Evolutionary conservation across 1,140 invertebrate species (phyloP), one percentile per base, ranked within the genome.

Genomic region (Pseudomyrmex pallidus): DNA sequence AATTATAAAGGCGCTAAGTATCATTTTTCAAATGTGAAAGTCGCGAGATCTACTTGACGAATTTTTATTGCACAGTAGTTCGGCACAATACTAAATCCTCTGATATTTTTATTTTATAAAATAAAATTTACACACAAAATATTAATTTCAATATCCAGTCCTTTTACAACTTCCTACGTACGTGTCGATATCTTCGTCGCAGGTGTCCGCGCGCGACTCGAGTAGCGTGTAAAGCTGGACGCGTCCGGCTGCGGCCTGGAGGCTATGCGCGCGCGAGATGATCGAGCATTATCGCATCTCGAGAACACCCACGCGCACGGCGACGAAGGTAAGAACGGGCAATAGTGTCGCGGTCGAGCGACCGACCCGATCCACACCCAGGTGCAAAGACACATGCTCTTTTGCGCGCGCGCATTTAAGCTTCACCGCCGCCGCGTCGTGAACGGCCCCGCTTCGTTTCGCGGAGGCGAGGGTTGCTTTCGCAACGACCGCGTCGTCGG

Each of bases 171-270:
- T 57, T 48, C 22, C 25, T n/a, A 15, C 66, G 15, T 13, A 68
- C 9, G 17, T n/a, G 12, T 64, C 22, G 50, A 5, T 46, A 35
- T 44, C 61, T 25, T 46, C 67, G 59, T 70, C 62, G 67, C 74
- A 86, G 83, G 83, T 87, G 64, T 52, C 25, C 22, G 7, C 9
- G 56, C 67, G 82, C 86, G 84, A 84, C 83, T 88, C 88, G 84
- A 85, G 86, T 85, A 87, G 84, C 80, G 83, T 88, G 85, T 90
- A 90, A 77, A 89, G 83, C 87, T 89, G 85, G 85, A 86, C 70
- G 54, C 46, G 57, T 52, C 68, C 54, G 70, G 48, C 13, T n/a
- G 15, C 82, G 50, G 35, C 66, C 35, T 35, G 46, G 50, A 50
- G n/a, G 68, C 46, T 76, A 63, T 56, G 46, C 12, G 35, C 70